A percentile compares a stretch with the other conserved stretches of the same genome.
Conservation (phyloP, 2,888 invertebrate genomes). For the Augochlorella aurata region DNA sequence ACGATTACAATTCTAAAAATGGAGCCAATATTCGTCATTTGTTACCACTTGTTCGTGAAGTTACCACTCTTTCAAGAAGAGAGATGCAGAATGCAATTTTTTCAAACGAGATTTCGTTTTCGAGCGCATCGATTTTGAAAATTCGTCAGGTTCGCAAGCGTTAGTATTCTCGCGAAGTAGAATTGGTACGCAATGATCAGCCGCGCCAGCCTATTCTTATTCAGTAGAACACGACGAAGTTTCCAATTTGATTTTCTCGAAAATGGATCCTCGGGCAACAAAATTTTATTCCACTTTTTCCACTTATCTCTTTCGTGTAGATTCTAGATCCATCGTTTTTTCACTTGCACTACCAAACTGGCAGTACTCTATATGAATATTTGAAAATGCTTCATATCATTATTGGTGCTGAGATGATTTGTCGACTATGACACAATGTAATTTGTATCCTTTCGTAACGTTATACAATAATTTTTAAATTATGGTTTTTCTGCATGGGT, state of each 20-base stretch:
- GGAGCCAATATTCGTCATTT: no score
- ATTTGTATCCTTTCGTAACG: no score
- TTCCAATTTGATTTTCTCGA: slow-evolving; percentile 1
- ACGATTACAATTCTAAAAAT: no score
- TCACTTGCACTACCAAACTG: background rate
- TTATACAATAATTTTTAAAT: background rate
- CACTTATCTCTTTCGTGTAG: background rate
- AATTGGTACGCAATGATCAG: slow-evolving; percentile 1
- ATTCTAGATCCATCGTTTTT: background rate
- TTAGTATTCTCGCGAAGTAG: background rate
- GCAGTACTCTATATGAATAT: background rate
- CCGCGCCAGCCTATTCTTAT: background rate
- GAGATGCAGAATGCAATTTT: background rate
- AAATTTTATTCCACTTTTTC: slow-evolving; percentile 1
- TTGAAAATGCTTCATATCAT: background rate
- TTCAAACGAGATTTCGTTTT: background rate
- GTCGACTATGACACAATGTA: no score
- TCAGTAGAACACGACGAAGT: background rate
- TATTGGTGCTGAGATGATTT: background rate
- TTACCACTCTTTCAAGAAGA: no score
- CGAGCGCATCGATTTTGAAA: background rate
- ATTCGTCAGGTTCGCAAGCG: background rate
- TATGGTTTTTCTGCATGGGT: background rate
- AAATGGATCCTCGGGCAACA: background rate
- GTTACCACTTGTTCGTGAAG: no score